Percentiles rank a stretch among this genome's conserved stretches.
These are phyloP conservation scores for Torymus texanus DNA, from an alignment of 2,888 invertebrate genomes.

Conservation along the genomic window DNA sequence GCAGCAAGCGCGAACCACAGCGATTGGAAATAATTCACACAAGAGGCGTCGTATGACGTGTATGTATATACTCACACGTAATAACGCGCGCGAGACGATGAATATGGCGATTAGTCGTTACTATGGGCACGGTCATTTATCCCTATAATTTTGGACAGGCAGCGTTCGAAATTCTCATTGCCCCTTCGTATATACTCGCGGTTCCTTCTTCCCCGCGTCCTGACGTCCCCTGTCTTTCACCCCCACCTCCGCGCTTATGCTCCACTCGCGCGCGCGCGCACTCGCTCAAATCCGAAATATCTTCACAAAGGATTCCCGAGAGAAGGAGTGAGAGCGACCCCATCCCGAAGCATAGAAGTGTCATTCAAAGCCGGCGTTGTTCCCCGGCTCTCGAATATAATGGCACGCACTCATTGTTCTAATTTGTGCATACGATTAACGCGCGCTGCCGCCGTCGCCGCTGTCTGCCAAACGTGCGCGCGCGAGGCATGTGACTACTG, in stretches of 20 bases:
- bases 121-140: slow-evolving; percentile 26
- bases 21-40: too few relatives aligned
- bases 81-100: not conserved
- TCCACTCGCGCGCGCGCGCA: not conserved
- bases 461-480: slow-evolving; percentile 62
- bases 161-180: slow-evolving; percentile 37
- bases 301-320: slow-evolving; percentile 46
- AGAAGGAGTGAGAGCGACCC: slow-evolving; percentile 50
- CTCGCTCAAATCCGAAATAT: slow-evolving; percentile 49
- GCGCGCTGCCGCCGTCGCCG: slow-evolving; percentile 59
- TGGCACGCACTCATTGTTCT: slow-evolving; percentile 74
- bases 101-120: slow-evolving; percentile 21
- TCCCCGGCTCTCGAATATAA: slow-evolving; percentile 67
- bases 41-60: too few relatives aligned
- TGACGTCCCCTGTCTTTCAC: slow-evolving; percentile 41
- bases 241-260: not conserved
- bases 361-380: slow-evolving; percentile 70
- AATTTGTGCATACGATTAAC: slow-evolving; percentile 75
- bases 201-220: slow-evolving; percentile 18
- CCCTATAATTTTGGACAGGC: slow-evolving; percentile 33
- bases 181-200: slow-evolving; percentile 6
- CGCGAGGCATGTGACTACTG: slow-evolving; percentile 57
- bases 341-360: slow-evolving; percentile 65
- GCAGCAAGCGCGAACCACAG: too few relatives aligned
- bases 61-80: too few relatives aligned